Conservation (phyloP, 2,888 invertebrate genomes). For the Julus scandinavius region DNA sequence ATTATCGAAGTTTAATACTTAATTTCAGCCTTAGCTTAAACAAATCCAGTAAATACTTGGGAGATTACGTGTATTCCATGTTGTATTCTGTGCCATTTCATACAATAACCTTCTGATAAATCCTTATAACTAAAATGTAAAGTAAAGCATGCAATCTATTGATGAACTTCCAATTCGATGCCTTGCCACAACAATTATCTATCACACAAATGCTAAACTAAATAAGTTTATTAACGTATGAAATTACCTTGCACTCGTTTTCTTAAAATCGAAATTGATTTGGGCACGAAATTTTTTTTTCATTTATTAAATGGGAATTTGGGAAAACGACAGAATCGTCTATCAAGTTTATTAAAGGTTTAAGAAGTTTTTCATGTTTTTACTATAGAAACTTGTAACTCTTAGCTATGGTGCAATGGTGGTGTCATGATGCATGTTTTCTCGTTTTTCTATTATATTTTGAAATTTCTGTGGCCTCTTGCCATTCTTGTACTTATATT, state of each 20-base stretch:
- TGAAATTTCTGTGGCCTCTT: not conserved
- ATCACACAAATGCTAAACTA: conserved; percentile 23
- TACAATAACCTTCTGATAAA: not conserved
- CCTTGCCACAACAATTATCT: conserved; percentile 12
- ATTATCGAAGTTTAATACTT: not conserved
- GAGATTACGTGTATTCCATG: not conserved
- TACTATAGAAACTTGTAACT: not conserved
- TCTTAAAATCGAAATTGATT: not conserved
- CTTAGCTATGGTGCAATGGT: conserved; percentile 34
- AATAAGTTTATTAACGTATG: not conserved
- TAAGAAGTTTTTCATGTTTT: not conserved
- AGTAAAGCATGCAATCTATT: not conserved
- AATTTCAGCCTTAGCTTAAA: not conserved
- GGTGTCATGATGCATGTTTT: conserved; percentile 46
- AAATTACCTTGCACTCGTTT: conserved; percentile 28
- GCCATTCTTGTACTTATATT: not conserved
- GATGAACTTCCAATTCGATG: not conserved
- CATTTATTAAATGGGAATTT: not conserved
- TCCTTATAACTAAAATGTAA: not conserved
- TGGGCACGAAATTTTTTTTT: not conserved
- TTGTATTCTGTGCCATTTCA: not conserved
- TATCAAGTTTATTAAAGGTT: not conserved
- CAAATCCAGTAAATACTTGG: not conserved
- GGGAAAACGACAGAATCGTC: not conserved
- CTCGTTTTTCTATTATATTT: conserved; percentile 19